Conservation (phyloP, 2,888 invertebrate genomes). For the Archaeoteleia sp. region DNA sequence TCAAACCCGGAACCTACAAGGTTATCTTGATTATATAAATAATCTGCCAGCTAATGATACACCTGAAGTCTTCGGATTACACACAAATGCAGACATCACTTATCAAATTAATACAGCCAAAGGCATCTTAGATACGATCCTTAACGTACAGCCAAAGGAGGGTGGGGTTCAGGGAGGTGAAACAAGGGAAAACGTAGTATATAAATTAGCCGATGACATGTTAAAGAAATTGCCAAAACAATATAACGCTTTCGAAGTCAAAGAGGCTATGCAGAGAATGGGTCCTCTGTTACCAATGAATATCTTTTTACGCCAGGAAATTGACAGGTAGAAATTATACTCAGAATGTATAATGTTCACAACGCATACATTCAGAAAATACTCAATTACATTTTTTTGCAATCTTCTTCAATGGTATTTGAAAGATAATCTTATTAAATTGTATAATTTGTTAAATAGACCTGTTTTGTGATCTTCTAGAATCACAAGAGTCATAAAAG, state of each 20-base stretch:
- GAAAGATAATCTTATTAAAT: background rate
- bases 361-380: too few relatives aligned
- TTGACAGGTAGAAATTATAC: slow-evolving; percentile 76
- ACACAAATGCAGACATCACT: slow-evolving; percentile 97
- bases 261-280: slow-evolving; percentile 92
- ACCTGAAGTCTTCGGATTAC: slow-evolving; percentile 97
- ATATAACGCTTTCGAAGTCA: slow-evolving; percentile 92
- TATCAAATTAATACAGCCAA: slow-evolving; percentile 98
- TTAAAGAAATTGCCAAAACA: slow-evolving; percentile 88
- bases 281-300: slow-evolving; percentile 96
- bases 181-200: slow-evolving; percentile 93
- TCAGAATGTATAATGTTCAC: too few relatives aligned
- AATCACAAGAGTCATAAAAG: slow-evolving; percentile 89
- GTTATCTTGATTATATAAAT: slow-evolving; percentile 91
- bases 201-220: slow-evolving; percentile 95
- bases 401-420: too few relatives aligned
- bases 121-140: slow-evolving; percentile 93
- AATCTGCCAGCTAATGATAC: slow-evolving; percentile 89
- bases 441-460: background rate
- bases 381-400: background rate
- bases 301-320: slow-evolving; percentile 88
- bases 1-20: slow-evolving; percentile 85
- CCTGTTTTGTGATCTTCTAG: slow-evolving; percentile 74
- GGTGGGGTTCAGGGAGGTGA: slow-evolving; percentile 93
- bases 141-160: slow-evolving; percentile 98